phyloP scores from a whole-genome alignment of 35 echinoderm and acorn worm genomes.

The Lytechinus variegatus region DNA sequence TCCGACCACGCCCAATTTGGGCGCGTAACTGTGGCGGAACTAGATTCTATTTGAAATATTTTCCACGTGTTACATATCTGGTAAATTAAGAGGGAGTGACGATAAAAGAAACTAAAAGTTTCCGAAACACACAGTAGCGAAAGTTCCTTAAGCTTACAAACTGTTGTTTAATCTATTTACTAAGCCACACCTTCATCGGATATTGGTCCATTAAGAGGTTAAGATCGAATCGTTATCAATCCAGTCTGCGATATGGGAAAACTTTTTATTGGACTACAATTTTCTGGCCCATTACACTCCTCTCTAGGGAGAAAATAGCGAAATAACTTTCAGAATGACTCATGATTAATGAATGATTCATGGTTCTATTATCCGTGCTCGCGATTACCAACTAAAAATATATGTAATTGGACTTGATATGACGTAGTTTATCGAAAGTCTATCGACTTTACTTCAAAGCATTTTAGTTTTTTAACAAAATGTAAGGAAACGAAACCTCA shows the following conservation, averaged over 20 bases:
- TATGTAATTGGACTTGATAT: neutral
- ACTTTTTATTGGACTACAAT: neutral
- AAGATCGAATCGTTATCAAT: neutral
- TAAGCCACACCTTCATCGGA: neutral
- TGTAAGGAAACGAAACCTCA: neutral
- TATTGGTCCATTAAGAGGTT: constrained; percentile 1
- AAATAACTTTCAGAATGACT: constrained; percentile 14
- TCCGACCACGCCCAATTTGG: neutral
- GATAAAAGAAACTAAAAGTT: neutral
- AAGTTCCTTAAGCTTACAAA: neutral
- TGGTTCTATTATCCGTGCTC: neutral
- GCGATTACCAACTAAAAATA: neutral
- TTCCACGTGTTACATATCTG: neutral
- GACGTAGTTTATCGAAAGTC: no score
- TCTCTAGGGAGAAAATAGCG: neutral
- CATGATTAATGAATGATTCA: neutral
- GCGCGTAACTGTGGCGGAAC: neutral
- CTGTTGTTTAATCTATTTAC: neutral
- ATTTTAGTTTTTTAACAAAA: neutral
- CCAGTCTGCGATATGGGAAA: neutral
- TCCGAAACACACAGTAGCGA: neutral
- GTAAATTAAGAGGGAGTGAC: neutral
- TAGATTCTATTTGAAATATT: neutral
- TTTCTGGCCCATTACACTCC: neutral
- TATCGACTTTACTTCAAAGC: neutral